Base-by-base conservation (phyloP, 1,140 invertebrate species). In the Chironomus tepperi region DNA sequence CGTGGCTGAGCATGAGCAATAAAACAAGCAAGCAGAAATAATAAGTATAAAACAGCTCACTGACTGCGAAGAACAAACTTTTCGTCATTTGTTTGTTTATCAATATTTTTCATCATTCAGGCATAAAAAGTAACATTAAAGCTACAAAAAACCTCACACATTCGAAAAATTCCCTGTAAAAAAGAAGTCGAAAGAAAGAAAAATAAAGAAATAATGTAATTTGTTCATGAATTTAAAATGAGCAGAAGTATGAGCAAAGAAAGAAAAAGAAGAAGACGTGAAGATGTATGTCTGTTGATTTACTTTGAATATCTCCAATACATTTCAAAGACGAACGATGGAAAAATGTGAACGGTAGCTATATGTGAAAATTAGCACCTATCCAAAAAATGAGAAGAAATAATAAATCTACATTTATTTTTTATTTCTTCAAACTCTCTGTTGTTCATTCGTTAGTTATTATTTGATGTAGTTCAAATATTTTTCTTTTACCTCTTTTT, bases 111-210 rank as follows among this genome's bases (percentile, higher is more conserved):
- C 65, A 70, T 70, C 65, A 70, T 15, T 70, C 65, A 70, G 65
- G 65, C 65, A 70, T 70, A 19, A 70, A 70, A 70, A 70, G 65
- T 70, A 70, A 70, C 65, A 70, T 70, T 70, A 70, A 70, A 70
- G 65, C 65, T 70, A 70, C 65, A 21, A 70, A 57, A 57, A 70
- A 70, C 16, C 65, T 70, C 65, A 70, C 65, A 70, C 65, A 70
- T 70, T 57, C n/a, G 65, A 18, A 70, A 10, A 19, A n/a, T 18
- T 57, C 47, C 5, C 8, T 57, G 47, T 70, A 19, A 19, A 10
- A 18, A 18, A 8, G 9, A 18, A 18, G 16, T 19, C 6, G 19
- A 70, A 19, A 7, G 18, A 70, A 70, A 10, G 10, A 70, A 16
- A 70, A 70, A 12, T 19, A 19, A 21, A 70, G 19, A 70, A 57